Base-by-base conservation (phyloP, 2,113 vertebrate genomes). In the Polypterus bichir region DNA sequence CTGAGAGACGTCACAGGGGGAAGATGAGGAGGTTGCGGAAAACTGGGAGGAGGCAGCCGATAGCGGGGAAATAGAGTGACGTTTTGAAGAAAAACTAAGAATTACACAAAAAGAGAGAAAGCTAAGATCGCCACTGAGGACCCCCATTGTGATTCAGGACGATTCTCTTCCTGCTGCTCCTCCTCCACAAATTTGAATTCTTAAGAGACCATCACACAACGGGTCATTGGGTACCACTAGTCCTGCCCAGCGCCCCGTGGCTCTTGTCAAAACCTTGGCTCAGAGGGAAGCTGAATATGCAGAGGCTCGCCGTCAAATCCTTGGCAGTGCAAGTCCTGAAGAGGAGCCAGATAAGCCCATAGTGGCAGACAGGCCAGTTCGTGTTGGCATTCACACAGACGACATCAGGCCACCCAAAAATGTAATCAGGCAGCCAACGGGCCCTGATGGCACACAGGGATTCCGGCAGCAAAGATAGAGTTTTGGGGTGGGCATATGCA, bases 281-380 rank as follows among this genome's bases (percentile, higher is more conserved):
- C 96, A 98, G 83, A 80, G 94, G 8, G 96, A 98, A 75, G 96
- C 94, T 0, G 96, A 97, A 69, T 98, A 98, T 69, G 96, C 96
- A 0, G 96, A 98, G 68, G 96, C 96, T 72, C 77, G 96, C 62
- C 94, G 93, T 73, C 87, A 93, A 66, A 97, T 98, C 73, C 74
- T 98, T 71, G 96, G 96, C 64, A 97, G 96, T 0, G 93, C 94
- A 54, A 94, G 89, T 66, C 91, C 94, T 0, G 96, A 97, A 62
- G 93, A 97, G 65, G 85, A 86, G 57, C 89, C 91, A 70, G 93
- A 97, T 74, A 96, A 97, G 46, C 83, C 86, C 64, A 89, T 91
- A 68, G 83, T 90, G 68, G 77, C 74, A 0, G 93, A 97, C 57
- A 86, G 92, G 83, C 85, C 90, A 9, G 80, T 85, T 2, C 87